Base-by-base conservation (phyloP, 1,140 invertebrate species). In the Tetragonula clypearis region DNA sequence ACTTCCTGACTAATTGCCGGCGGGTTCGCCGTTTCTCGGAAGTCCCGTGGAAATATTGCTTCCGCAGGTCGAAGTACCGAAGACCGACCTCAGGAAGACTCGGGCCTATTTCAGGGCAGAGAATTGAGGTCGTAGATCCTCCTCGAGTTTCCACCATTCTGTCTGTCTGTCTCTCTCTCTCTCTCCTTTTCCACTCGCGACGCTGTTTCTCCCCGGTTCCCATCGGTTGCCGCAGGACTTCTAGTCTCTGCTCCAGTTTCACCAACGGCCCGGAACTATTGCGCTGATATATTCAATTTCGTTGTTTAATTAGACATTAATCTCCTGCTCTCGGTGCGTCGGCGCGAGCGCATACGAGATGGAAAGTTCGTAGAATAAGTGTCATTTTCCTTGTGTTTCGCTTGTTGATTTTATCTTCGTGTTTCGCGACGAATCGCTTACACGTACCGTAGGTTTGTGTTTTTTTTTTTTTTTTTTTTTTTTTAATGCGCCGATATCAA, bases 1-100 rank as follows among this genome's bases (percentile, higher is more conserved):
- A 92, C 91, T 91, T 91, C 90, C 91, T 91, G 90, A 91, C 91
- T 92, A 92, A 92, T 92, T 92, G 91, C 86, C 87, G 86, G 83
- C 69, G 76, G 74, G 86, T 87, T 87, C 85, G 76, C 84, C 86
- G 86, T 90, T 87, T 82, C 88, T 84, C 85, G 90, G 88, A 91
- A 91, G 85, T 91, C 83, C 76, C 84, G 84, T 87, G 86, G 89
- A 92, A 92, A 91, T 91, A 92, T 92, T 87, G 87, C 89, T 92
- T 90, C 91, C 88, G 90, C 82, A 77, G 84, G 68, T 87, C 86
- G 87, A 85, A 89, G 84, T 78, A 88, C 84, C 88, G 69, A 87
- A 89, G 78, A 81, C 87, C 79, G 88, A 88, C 88, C 88, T 80
- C 87, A 55, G 78, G 77, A 86, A 84, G 85, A 78, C 88, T 79